Evolutionary conservation across 92 coral and sea anemone genomes (phyloP), one percentile per base, ranked within the genome.

Genomic region (Pocillopora grandis): DNA sequence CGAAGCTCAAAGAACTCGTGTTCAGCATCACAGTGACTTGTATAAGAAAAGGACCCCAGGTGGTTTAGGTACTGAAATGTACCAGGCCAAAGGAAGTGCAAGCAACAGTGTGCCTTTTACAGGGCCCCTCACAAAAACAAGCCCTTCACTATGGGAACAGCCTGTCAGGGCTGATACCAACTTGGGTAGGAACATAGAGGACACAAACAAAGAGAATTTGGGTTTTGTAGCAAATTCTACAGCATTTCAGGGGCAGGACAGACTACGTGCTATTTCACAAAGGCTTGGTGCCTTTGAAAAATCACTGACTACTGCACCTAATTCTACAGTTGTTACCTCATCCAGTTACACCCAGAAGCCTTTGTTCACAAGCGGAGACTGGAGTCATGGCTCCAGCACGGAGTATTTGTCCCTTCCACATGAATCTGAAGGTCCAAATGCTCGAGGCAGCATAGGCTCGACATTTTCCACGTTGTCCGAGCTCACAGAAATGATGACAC

Each of bases 401-500:
- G 86, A 87, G 82, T 90, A 90, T 71, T 72, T 74, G 52, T 82
- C 87, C 3, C 59, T 90, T 17, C 91, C 91, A 14, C 66, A 56
- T 5, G 81, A 84, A 68, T 31, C 87, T 12, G 86, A 67, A 71
- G 71, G 86, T 48, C 62, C 15, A 16, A 72, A 81, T 68, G 71
- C 63, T 10, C 52, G 48, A 6, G 83, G 82, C 18, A 82, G 79
- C 16, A 66, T 85, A 33, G 81, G 93, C 56, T 90, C 93, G 19
- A 77, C 93, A 18, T 62, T 90, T 67, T 76, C 93, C 0, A 77
- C 90, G 10, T 56, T 90, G 62, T 90, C 93, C 1, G 94, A 90
- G 65, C 84, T 90, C n/a, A 84, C 88, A 7, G 94, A 90, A 59
- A 87, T 72, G 94, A 87, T 90, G 88, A 83, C 91, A 23, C 75